Conservation (phyloP, 2,888 invertebrate species). For the Mimumesa dahlbomi region DNA sequence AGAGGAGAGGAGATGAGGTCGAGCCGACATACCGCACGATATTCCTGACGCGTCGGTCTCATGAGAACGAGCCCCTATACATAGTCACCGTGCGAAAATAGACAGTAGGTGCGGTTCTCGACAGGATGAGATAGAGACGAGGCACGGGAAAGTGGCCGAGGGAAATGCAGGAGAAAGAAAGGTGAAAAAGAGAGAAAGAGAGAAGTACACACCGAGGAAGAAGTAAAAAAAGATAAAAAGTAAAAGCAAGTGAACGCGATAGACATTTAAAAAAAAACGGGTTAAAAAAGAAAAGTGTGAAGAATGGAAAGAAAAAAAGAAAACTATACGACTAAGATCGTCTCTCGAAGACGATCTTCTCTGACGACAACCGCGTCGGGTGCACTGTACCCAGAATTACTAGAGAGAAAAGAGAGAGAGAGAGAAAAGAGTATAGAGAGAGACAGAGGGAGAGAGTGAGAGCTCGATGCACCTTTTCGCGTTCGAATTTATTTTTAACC, state of each 20-base stretch:
- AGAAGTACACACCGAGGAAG: not conserved
- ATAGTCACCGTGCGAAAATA: constrained; percentile 69
- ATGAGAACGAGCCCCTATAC: constrained; percentile 67
- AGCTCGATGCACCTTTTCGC: constrained; percentile 39
- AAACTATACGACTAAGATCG: too few species aligned
- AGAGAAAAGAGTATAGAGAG: too few species aligned
- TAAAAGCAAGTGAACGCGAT: not conserved
- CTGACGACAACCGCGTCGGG: constrained; percentile 8
- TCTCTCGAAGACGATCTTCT: not conserved
- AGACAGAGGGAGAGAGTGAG: too few species aligned
- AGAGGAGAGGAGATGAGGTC: constrained; percentile 2
- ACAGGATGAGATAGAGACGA: constrained; percentile 33
- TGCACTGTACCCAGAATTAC: constrained; percentile 32
- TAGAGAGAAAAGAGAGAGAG: too few species aligned
- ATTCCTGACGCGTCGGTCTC: constrained; percentile 68
- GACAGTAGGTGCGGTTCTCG: constrained; percentile 56
- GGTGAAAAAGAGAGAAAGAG: constrained; percentile 3
- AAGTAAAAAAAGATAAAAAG: not conserved
- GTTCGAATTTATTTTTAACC: constrained; percentile 50
- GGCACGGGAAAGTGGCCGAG: constrained; percentile 14
- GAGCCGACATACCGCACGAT: constrained; percentile 53
- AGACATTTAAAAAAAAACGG: not conserved
- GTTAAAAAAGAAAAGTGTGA: not conserved
- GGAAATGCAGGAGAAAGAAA: not conserved
- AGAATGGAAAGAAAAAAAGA: constrained; percentile 1